Conservation (phyloP, 2,888 invertebrate genomes). For the Chironomus tentans region DNA sequence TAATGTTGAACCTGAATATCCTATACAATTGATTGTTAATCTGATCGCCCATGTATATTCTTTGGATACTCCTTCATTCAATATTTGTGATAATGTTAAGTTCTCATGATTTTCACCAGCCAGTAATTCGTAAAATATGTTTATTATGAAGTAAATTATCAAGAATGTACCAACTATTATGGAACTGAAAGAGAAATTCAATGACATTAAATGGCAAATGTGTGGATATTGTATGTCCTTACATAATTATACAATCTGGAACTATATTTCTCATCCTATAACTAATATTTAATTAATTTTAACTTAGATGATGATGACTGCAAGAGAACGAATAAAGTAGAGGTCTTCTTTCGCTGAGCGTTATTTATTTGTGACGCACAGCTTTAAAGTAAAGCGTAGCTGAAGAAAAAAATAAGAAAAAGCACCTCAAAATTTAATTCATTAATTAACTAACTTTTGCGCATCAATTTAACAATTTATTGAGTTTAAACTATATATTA, state of each 20-base stretch:
- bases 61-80: slow-evolving; percentile 43
- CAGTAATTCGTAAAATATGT: slow-evolving; percentile 38
- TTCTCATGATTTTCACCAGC: slow-evolving; percentile 36
- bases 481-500: neutral
- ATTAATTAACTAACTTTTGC: neutral
- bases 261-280: slow-evolving; percentile 38
- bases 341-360: too few species aligned
- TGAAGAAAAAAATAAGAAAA: neutral
- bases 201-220: slow-evolving; percentile 25
- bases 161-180: slow-evolving; percentile 36
- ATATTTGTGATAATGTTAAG: slow-evolving; percentile 39
- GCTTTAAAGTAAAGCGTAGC: neutral
- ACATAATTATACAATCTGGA: slow-evolving; percentile 41
- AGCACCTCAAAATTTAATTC: neutral
- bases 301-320: neutral
- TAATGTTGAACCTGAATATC: slow-evolving; percentile 52
- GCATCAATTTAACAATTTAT: neutral
- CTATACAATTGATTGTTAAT: slow-evolving; percentile 68
- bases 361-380: too few species aligned
- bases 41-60: slow-evolving; percentile 67
- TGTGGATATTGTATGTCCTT: slow-evolving; percentile 7
- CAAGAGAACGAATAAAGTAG: too few species aligned
- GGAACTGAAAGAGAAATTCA: slow-evolving; percentile 36
- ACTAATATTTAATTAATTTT: slow-evolving; percentile 26
- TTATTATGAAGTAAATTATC: slow-evolving; percentile 39